Evolutionary conservation across 1,140 invertebrate genomes (phyloP).

Genomic region (Bombus superbus): DNA sequence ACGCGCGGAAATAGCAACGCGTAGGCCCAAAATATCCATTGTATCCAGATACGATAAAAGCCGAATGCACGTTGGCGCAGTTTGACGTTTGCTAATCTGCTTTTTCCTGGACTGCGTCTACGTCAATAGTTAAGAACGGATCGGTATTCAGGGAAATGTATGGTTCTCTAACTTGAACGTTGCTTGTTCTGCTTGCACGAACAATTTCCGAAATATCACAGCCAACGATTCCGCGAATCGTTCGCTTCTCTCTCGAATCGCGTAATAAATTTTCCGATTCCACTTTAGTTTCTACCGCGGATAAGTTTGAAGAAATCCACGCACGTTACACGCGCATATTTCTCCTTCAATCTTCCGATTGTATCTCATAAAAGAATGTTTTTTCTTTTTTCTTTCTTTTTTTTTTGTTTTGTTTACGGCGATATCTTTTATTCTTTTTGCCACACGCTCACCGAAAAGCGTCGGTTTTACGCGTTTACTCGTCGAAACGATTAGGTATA

Average conservation of each 20-base stretch:
- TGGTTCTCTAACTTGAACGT: too few species aligned
- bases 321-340: not conserved
- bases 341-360: not conserved
- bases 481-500: not conserved
- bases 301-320: slow-evolving; percentile 4
- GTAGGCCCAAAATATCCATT: slow-evolving; percentile 59
- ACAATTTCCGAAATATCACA: not conserved
- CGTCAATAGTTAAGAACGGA: slow-evolving; percentile 18
- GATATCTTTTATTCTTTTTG: not conserved
- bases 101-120: slow-evolving; percentile 3
- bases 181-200: not conserved
- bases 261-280: slow-evolving; percentile 17
- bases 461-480: not conserved
- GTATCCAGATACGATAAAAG: slow-evolving; percentile 61
- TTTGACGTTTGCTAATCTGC: slow-evolving; percentile 39
- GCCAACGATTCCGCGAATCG: slow-evolving; percentile 16
- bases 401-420: not conserved
- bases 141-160: not conserved
- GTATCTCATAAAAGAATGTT: not conserved
- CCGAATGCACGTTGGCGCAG: slow-evolving; percentile 38
- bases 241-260: not conserved
- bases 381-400: too few species aligned
- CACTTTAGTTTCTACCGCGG: not conserved
- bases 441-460: not conserved
- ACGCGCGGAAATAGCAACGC: slow-evolving; percentile 58